Percentiles rank a stretch among this genome's conserved stretches.
These are phyloP conservation scores for Menidia beryllina DNA, from an alignment of 2,113 vertebrate species.

Conservation along the genomic window DNA sequence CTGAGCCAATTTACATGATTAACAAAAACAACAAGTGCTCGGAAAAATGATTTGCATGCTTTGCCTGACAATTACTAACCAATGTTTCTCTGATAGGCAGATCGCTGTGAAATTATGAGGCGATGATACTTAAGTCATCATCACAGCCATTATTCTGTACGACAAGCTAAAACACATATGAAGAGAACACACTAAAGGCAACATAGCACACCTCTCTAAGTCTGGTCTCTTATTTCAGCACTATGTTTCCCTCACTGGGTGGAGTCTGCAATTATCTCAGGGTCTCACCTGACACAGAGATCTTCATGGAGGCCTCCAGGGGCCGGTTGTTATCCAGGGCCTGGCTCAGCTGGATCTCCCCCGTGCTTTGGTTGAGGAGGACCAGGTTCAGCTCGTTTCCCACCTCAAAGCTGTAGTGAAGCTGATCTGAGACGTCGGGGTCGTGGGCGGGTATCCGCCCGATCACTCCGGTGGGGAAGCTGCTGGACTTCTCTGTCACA, in stretches of 20 bases:
- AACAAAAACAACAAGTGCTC: conserved; percentile 7
- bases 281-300: conserved; percentile 93
- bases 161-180: conserved; percentile 50
- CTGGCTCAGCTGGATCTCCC: conserved; percentile 90
- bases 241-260: conserved; percentile 30
- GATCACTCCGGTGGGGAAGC: conserved; percentile 91
- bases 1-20: conserved; percentile 23
- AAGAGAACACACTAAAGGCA: conserved; percentile 27
- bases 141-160: conserved; percentile 49
- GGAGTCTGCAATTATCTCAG: conserved; percentile 46
- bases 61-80: conserved; percentile 45
- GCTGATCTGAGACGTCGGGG: conserved; percentile 90
- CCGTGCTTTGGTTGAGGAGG: conserved; percentile 90
- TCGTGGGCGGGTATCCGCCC: conserved; percentile 91
- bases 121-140: conserved; percentile 46
- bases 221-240: conserved; percentile 20
- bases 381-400: conserved; percentile 94
- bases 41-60: neutral
- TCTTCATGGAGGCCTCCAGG: conserved; percentile 93
- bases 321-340: conserved; percentile 95
- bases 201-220: conserved; percentile 14
- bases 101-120: conserved; percentile 40
- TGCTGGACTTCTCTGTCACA: conserved; percentile 90
- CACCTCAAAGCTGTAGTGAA: conserved; percentile 89
- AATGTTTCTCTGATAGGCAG: conserved; percentile 54